A percentile compares a stretch with the other conserved stretches of the same genome.
Evolutionary conservation across 2,888 invertebrate genomes (phyloP).

Genomic region (Leistus spinibarbis): DNA sequence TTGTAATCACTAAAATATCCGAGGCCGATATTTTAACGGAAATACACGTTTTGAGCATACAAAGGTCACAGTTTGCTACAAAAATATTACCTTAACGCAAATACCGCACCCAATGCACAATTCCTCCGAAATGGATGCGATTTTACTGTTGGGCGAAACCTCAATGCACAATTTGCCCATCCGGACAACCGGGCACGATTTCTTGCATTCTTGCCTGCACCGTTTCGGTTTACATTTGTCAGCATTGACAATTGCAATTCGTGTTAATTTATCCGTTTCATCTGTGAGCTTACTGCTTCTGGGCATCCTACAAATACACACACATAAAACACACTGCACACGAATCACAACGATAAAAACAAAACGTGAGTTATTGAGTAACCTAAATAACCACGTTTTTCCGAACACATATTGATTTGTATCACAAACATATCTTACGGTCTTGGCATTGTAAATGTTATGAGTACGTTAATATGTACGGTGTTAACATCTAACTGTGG

Average conservation of each 20-base stretch:
- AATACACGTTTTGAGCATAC: constrained; percentile 7
- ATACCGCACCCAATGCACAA: constrained; percentile 99
- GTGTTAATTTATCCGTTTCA: constrained; percentile 91
- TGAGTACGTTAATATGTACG: neutral
- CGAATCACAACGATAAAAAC: neutral
- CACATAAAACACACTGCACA: neutral
- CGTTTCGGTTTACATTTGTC: constrained; percentile 99
- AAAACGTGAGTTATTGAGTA: constrained; percentile 13
- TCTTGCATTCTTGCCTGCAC: constrained; percentile 98
- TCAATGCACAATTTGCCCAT: constrained; percentile 99
- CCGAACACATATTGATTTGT: neutral
- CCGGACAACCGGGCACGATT: constrained; percentile 97
- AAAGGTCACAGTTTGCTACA: neutral
- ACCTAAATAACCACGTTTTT: constrained; percentile 33
- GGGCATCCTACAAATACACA: constrained; percentile 63
- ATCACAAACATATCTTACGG: neutral
- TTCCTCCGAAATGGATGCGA: constrained; percentile 96
- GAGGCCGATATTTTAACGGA: too few relatives aligned
- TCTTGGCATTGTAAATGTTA: neutral
- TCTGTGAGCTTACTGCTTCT: constrained; percentile 75
- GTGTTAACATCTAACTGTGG: neutral
- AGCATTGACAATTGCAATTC: constrained; percentile 96
- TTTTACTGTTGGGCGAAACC: constrained; percentile 93
- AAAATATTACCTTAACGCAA: constrained; percentile 86
- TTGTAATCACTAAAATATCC: neutral